Evolutionary conservation across 2,797 vertebrate species (phyloP).

Genomic region (Cyclura pinguis): DNA sequence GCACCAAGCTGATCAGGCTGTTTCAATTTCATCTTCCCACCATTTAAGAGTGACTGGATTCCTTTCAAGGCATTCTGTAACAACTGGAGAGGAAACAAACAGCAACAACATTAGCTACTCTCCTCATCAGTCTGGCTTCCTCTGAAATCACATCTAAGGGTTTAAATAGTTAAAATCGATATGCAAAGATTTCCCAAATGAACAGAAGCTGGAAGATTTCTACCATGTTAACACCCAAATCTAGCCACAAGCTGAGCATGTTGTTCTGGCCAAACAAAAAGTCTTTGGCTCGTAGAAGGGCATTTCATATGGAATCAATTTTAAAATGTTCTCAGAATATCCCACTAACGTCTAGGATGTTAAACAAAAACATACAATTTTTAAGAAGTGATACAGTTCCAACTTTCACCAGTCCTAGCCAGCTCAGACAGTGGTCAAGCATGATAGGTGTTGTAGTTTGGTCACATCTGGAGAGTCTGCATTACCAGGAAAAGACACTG

Average conservation of each 20-base stretch:
- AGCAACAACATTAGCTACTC: not conserved
- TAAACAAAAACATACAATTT: not conserved
- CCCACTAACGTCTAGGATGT: not conserved
- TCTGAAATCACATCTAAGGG: not conserved
- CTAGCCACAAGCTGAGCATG: not conserved
- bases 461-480: too few species aligned
- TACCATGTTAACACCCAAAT: conserved; percentile 11
- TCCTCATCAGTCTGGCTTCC: not conserved
- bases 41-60: conserved; percentile 91
- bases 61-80: conserved; percentile 93
- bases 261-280: not conserved
- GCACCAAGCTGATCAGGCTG: conserved; percentile 89
- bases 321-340: not conserved
- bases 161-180: not conserved
- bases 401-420: too few species aligned
- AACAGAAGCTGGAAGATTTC: not conserved
- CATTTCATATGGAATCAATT: not conserved
- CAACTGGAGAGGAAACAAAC: conserved; percentile 78
- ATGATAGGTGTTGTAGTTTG: too few species aligned
- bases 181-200: not conserved
- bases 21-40: conserved; percentile 90
- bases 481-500: too few species aligned
- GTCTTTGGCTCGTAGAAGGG: not conserved
- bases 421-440: too few species aligned
- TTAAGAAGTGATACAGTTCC: not conserved